Conservation (phyloP, 2,797 vertebrate species). For the Parotocinclus haroldoi region DNA sequence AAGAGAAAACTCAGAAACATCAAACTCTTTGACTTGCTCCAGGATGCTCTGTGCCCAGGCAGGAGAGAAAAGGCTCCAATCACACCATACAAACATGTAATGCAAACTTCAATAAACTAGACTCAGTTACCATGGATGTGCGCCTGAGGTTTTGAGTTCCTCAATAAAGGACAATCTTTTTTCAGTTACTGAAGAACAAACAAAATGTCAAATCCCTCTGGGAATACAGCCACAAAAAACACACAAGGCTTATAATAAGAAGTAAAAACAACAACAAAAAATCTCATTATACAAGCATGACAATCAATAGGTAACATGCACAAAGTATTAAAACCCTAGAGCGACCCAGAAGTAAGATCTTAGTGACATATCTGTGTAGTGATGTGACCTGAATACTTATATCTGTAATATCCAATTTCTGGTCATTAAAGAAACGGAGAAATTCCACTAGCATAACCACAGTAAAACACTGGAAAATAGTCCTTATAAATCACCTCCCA, state of each 20-base stretch:
- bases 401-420: slow-evolving; percentile 8
- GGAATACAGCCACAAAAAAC: not conserved
- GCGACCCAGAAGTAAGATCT: not conserved
- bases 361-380: slow-evolving; percentile 33
- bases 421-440: not conserved
- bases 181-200: not conserved
- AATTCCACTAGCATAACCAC: slow-evolving; percentile 11
- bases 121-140: not conserved
- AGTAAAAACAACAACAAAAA: not conserved
- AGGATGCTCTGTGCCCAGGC: not conserved
- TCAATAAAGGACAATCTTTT: not conserved
- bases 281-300: too few relatives aligned
- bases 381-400: slow-evolving; percentile 10
- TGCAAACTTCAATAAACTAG: slow-evolving; percentile 31
- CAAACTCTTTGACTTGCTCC: not conserved
- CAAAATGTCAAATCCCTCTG: not conserved
- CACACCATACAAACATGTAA: slow-evolving; percentile 1
- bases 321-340: not conserved
- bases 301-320: too few relatives aligned
- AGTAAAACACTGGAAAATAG: not conserved
- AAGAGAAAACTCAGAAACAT: not conserved
- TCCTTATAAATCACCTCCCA: slow-evolving; percentile 10
- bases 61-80: not conserved
- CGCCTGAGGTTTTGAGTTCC: not conserved
- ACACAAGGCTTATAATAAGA: not conserved